These are phyloP conservation scores for Drosophila atripex DNA, from an alignment of 2,888 invertebrate species.

Conservation along the genomic window DNA sequence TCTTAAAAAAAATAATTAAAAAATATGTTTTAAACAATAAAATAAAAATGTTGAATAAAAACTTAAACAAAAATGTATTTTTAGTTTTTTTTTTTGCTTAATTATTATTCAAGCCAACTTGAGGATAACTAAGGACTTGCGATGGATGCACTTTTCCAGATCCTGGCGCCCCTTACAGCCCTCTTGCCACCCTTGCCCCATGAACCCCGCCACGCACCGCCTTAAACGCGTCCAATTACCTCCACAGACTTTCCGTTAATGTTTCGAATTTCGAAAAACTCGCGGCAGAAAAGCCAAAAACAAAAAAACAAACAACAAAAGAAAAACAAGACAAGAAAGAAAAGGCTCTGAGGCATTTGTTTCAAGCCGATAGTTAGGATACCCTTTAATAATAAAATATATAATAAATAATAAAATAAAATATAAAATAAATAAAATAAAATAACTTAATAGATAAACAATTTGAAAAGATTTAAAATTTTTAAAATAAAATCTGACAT, in stretches of 20 bases:
- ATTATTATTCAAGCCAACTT: no score
- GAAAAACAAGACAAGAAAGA: constrained; percentile 21
- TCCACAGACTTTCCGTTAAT: constrained; percentile 73
- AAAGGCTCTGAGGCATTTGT: not conserved
- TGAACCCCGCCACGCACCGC: constrained; percentile 18
- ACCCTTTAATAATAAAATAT: constrained; percentile 6
- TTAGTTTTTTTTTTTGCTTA: no score
- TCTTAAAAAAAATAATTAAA: not conserved
- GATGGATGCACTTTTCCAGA: not conserved
- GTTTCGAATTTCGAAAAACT: constrained; percentile 71
- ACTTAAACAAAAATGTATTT: no score
- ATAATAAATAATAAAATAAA: no score
- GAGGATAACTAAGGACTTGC: no score
- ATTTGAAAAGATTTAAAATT: no score
- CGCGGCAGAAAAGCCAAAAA: constrained; percentile 58
- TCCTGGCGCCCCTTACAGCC: not conserved
- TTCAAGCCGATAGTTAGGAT: not conserved
- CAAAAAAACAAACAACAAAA: constrained; percentile 24
- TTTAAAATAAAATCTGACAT: no score
- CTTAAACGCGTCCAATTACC: constrained; percentile 76
- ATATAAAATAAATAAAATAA: no score
- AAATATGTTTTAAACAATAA: not conserved
- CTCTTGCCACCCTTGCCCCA: not conserved
- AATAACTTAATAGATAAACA: not conserved
- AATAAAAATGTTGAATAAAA: not conserved